phyloP scores from a whole-genome alignment of 2,113 vertebrate species.

The Elachura formosa region DNA sequence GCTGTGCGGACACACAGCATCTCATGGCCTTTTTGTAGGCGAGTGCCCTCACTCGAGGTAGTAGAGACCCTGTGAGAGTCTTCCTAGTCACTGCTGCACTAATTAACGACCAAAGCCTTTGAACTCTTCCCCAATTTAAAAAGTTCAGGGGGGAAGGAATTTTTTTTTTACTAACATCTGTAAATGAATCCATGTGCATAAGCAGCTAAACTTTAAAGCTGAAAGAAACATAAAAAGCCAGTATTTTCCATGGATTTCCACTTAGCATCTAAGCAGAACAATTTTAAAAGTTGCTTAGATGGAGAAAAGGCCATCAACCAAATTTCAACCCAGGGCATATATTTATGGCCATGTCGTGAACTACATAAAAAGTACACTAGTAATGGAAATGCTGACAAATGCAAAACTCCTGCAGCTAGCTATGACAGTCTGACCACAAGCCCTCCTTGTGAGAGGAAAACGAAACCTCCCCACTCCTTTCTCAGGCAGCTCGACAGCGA shows the following conservation, averaged over 20 bases:
- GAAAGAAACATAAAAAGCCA: not conserved
- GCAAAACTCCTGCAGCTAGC: not conserved
- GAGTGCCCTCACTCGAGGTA: not conserved
- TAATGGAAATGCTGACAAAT: constrained; percentile 46
- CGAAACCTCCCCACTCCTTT: not conserved
- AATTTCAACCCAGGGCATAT: not conserved
- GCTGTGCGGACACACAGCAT: rapidly evolving
- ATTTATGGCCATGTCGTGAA: not conserved
- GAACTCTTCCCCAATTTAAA: not conserved
- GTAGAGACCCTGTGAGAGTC: not conserved
- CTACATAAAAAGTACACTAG: not conserved
- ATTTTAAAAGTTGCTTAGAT: not conserved
- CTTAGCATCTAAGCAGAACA: not conserved
- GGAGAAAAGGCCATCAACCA: not conserved
- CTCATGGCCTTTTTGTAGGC: not conserved
- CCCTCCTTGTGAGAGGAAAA: not conserved
- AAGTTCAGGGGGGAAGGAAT: rapidly evolving
- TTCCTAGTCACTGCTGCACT: not conserved
- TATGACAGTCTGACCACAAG: constrained; percentile 9
- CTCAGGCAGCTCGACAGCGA: not conserved
- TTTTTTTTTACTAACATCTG: not conserved
- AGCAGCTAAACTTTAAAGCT: not conserved
- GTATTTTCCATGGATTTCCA: not conserved
- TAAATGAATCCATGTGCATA: not conserved
- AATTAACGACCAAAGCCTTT: not conserved